Evolutionary conservation across 2,113 vertebrate genomes (phyloP), one percentile per base, ranked within the genome.

Genomic region (Murina feae): DNA sequence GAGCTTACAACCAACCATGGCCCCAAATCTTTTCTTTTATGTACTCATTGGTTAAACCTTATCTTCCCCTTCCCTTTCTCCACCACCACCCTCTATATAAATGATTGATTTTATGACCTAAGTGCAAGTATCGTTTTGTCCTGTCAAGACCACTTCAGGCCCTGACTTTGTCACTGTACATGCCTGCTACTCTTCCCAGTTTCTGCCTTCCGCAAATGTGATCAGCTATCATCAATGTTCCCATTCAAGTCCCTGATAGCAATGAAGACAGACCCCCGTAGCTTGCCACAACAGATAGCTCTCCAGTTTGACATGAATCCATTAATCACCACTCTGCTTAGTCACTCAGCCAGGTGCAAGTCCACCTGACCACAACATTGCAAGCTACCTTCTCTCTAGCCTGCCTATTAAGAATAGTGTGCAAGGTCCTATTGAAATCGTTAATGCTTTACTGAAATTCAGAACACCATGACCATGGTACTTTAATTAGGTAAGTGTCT

Each of bases 151-250:
- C 49, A 84, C 82, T 58, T 78, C 0, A 25, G 60, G 51, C n/a
- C 39, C 63, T 95, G 80, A 80, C 84, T 93, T 95, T 91, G 51
- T 88, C 84, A 91, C 68, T 39, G 49, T 18, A 85, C 47, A 88
- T 71, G 60, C n/a, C 55, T 87, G 53, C 58, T 80, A n/a, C 58
- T 80, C 69, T 47, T 47, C 13, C 71, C 53, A 79, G 69, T 65
- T 63, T 91, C 58, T 75, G 81, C 30, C 25, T 83, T 87, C 60
- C 76, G 47, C 68, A 83, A 72, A 79, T 81, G 85, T 51, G 49
- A n/a, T 69, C 49, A 71, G 80, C 39, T 86, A 71, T 87, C 69
- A 65, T 55, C 90, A 79, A 9, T 47, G 72, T 79, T 86, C 69
- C 94, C 53, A 82, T 32, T 86, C 53, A 60, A 68, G 42, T 72